phyloP scores from a whole-genome alignment of 35 echinoderm and acorn worm species.

The Apostichopus japonicus region DNA sequence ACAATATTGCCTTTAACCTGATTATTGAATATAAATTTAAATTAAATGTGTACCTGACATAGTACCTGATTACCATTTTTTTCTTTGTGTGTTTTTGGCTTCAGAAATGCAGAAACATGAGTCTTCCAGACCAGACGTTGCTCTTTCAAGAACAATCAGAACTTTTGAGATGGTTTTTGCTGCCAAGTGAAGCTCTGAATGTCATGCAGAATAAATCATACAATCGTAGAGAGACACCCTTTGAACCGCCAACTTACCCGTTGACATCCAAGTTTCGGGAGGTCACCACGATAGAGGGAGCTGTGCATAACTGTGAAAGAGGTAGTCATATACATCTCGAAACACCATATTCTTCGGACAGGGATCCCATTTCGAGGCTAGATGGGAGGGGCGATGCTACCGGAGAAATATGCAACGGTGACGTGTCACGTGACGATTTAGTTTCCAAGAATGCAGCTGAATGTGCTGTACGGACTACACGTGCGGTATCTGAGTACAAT shows the following conservation, averaged over 20 bases:
- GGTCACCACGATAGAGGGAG: conserved; percentile 3
- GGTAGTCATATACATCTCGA: background rate
- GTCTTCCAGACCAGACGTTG: conserved; percentile 83
- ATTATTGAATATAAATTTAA: too few relatives aligned
- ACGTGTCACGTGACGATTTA: background rate
- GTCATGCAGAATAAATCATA: conserved; percentile 26
- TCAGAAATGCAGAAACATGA: conserved; percentile 48
- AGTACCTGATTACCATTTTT: too few relatives aligned
- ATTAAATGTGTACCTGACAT: too few relatives aligned
- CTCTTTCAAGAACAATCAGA: conserved; percentile 76
- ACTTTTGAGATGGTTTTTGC: conserved; percentile 80
- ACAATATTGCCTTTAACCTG: too few relatives aligned
- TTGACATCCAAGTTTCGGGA: background rate
- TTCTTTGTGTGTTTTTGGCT: background rate
- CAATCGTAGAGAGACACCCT: conserved; percentile 46
- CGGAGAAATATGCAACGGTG: background rate
- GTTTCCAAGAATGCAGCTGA: background rate
- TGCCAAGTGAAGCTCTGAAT: conserved; percentile 82
- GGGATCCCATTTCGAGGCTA: background rate
- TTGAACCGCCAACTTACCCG: conserved; percentile 67
- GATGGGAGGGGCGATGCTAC: background rate
- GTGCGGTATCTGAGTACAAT: background rate
- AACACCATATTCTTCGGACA: background rate
- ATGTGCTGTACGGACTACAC: background rate
- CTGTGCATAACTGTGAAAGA: background rate